Base-by-base conservation (phyloP, 2,888 invertebrate species). In the Noctua janthe region DNA sequence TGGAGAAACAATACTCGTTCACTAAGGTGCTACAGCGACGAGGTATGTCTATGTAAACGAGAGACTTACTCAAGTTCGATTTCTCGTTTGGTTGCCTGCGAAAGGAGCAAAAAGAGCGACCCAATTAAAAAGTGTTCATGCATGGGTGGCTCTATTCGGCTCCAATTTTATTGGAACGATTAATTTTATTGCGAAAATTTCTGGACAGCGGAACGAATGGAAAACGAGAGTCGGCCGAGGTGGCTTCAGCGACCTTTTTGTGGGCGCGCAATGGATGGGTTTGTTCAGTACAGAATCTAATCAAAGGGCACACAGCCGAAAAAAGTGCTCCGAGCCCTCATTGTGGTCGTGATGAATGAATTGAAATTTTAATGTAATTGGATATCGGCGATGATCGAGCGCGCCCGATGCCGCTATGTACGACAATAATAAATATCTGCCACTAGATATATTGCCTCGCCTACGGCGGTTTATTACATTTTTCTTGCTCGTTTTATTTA, bases 91-190 rank as follows among this genome's bases (percentile, higher is more conserved):
- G 93, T 90, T 93, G 93, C 90, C 92, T 92, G 92, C 91, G 91
- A 95, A 95, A 95, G 93, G 92, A 95, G 91, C 94, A 96, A 95
- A 96, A 95, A 94, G 93, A 93, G 93, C 90, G 93, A 94, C 94
- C 95, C 97, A 97, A 97, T 97, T 97, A 96, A 97, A 96, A 96
- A 96, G 94, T 96, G 95, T 96, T 96, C 96, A 96, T 95, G 96
- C 97, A 96, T 96, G 95, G 95, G 90, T 93, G 92, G 93, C 91
- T 95, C 95, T 95, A 95, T 96, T 96, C 95, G 93, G 91, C 92
- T 94, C 93, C 94, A 94, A 95, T 96, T 97, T 97, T 97, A 96
- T 96, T 95, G 96, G 94, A 95, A 95, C 96, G 96, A 97, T 97
- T 97, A 97, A 97, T 96, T 97, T 97, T 96, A 97, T 96, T 96